Base-by-base conservation (phyloP, 2,797 vertebrate genomes). In the Characodon lateralis region DNA sequence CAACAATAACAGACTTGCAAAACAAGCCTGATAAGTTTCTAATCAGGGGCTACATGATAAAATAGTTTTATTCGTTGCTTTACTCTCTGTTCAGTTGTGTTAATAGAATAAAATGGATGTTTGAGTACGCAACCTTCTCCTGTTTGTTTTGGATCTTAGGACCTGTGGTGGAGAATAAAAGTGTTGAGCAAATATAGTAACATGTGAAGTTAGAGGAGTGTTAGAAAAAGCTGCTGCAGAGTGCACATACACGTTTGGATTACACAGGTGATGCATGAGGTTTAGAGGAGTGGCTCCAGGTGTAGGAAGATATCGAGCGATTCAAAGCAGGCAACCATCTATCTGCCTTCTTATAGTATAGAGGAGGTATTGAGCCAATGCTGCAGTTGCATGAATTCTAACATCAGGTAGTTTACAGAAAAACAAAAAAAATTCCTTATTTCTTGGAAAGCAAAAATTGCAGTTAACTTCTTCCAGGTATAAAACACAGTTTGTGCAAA, bases 241-340 rank as follows among this genome's bases (percentile, higher is more conserved):
- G 55, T 26, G 61, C 56, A 73, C 14, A 75, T 5, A 78, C 7
- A 56, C 10, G 56, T 66, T 53, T 20, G 26, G 24, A 82, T 35
- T 71, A 66, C 22, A 65, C 55, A 68, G 59, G 68, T 72, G 56
- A 77, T 68, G 65, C 76, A 43, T 70, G 65, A 68, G 56, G 5
- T 13, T 81, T 46, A 76, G 70, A 76, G 75, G 76, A 74, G 76
- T 48, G 76, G 53, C 73, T 81, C 14, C 35, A 85, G 68, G 83
- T 88, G 89, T 89, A 82, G 87, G 88, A 89, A 85, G 87, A 79
- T 89, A 90, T 85, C 24, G 90, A 91, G 76, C 16, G 48, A 78
- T 73, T 68, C 73, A 74, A 56, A 79, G 74, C 71, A 77, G 73
- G 80, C 81, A 80, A 77, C 51, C 28, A 61, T 82, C 66, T 1